Evolutionary conservation across 2,888 invertebrate genomes (phyloP).

Genomic region (Escarpia spicata): DNA sequence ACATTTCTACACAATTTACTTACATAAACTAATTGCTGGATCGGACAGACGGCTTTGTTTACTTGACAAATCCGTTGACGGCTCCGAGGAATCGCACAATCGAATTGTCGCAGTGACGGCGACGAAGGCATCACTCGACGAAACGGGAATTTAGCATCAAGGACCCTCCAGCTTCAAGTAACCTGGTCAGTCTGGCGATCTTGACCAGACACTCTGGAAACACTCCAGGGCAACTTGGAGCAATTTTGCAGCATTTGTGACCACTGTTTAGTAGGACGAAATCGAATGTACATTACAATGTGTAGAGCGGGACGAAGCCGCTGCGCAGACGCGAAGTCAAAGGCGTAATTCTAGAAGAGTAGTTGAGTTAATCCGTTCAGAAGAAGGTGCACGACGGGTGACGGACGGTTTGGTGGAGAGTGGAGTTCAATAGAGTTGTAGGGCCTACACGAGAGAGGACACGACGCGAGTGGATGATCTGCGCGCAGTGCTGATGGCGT

Average conservation of each 20-base stretch:
- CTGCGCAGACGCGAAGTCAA: not conserved
- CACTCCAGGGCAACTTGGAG: not conserved
- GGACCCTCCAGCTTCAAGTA: not conserved
- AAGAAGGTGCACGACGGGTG: not conserved
- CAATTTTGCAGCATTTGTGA: not conserved
- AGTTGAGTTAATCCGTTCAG: not conserved
- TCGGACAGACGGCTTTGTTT: not conserved
- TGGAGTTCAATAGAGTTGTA: not conserved
- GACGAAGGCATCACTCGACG: not conserved
- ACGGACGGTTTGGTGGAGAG: not conserved
- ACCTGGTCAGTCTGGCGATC: not conserved
- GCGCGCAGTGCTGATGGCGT: too few species aligned
- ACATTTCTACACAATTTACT: not conserved
- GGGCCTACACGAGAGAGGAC: not conserved
- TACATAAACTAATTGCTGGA: not conserved
- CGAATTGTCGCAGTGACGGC: not conserved
- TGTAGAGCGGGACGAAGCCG: not conserved
- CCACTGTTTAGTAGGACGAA: not conserved
- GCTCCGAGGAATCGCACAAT: not conserved
- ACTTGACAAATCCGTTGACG: not conserved
- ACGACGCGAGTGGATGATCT: too few species aligned
- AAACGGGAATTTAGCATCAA: conserved; percentile 13
- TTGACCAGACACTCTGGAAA: not conserved
- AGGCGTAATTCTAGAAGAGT: not conserved
- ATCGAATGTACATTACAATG: not conserved